These are phyloP conservation scores for Spongia lamella DNA, from an alignment of 37 sponge, comb jelly and placozoan species.

Conservation along the genomic window DNA sequence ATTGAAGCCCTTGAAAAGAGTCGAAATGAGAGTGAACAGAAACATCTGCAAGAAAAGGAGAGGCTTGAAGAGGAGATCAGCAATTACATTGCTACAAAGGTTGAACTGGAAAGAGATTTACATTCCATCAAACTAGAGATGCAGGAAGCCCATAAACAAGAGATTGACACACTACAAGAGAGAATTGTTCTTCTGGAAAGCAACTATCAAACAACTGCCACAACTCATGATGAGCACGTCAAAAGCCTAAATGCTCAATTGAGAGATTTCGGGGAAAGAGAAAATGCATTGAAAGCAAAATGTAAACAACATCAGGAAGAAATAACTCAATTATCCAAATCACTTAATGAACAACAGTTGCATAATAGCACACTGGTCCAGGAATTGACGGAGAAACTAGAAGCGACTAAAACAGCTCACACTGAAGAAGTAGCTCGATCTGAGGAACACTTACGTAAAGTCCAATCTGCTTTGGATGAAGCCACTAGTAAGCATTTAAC, in stretches of 20 bases:
- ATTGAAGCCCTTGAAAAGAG: not conserved
- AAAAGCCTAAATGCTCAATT: constrained; percentile 11
- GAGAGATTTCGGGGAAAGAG: not conserved
- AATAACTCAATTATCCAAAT: not conserved
- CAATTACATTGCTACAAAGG: not conserved
- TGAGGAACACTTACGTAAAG: not conserved
- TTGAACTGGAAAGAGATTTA: not conserved
- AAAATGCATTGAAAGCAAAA: not conserved
- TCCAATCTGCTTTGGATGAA: not conserved
- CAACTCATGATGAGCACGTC: constrained; percentile 7
- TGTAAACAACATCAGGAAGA: not conserved
- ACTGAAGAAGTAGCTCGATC: not conserved
- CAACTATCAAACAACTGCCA: not conserved
- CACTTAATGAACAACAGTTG: no score
- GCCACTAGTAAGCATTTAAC: not conserved
- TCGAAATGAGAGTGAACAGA: not conserved
- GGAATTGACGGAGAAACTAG: not conserved
- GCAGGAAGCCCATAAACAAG: no score
- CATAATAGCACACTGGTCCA: not conserved
- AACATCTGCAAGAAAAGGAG: not conserved
- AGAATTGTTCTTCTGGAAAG: not conserved
- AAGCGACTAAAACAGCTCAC: not conserved
- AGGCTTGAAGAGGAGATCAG: constrained; percentile 1
- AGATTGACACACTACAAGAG: not conserved
- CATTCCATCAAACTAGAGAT: no score